Percentiles rank a stretch among this genome's conserved stretches.
Conservation (phyloP, 2,113 vertebrate species). For the Sarotherodon lohbergeri region DNA sequence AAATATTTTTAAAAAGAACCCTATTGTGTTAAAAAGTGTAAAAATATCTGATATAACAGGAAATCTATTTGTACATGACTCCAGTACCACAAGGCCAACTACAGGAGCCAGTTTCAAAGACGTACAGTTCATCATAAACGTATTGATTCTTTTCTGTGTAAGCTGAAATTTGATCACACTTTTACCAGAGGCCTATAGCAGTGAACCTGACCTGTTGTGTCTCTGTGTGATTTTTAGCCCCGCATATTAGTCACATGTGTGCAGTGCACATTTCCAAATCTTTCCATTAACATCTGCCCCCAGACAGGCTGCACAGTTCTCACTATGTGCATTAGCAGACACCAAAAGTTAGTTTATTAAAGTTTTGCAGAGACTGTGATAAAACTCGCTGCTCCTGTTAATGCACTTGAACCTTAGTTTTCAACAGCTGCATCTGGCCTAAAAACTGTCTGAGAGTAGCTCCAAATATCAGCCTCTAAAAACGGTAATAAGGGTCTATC, state of each 20-base stretch:
- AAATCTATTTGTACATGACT: slow-evolving; percentile 1
- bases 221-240: background rate
- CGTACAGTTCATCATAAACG: background rate
- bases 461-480: background rate
- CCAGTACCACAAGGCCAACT: background rate
- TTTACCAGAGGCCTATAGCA: background rate
- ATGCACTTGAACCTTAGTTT: background rate
- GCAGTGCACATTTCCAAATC: background rate
- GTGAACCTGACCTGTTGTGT: background rate
- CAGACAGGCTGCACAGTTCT: background rate
- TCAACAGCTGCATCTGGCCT: background rate
- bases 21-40: background rate
- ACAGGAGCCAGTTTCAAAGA: background rate
- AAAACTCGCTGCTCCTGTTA: background rate
- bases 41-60: background rate
- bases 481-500: background rate
- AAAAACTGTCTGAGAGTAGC: background rate
- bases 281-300: background rate
- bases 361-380: background rate
- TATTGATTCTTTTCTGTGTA: background rate
- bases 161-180: background rate
- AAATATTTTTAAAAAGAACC: background rate
- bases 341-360: background rate
- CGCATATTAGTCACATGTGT: background rate
- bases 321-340: background rate